Percentiles rank a stretch among this genome's conserved stretches.
Conservation (phyloP, 1,140 invertebrate species). For the Lepidostoma basale region DNA sequence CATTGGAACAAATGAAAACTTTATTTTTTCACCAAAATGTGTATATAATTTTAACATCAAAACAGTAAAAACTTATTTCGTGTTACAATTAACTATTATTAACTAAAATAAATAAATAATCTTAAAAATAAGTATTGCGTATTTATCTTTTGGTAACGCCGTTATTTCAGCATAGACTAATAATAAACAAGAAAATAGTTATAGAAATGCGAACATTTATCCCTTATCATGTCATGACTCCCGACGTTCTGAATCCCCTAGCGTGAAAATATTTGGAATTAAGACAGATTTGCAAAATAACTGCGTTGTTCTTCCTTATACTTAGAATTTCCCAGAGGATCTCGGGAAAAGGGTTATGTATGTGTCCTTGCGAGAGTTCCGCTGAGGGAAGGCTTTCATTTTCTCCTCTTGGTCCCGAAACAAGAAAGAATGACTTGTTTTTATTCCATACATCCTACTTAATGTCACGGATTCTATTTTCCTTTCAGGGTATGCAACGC, state of each 20-base stretch:
- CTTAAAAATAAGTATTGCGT: too few species aligned
- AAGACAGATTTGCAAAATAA: slow-evolving; percentile 6
- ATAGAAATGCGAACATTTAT: too few species aligned
- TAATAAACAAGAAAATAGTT: too few species aligned
- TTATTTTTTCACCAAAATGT: too few species aligned
- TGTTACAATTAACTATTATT: too few species aligned
- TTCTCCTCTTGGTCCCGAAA: slow-evolving; percentile 29
- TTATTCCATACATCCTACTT: slow-evolving; percentile 26
- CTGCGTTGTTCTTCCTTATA: background rate
- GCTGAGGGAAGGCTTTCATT: slow-evolving; percentile 35
- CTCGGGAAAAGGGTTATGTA: slow-evolving; percentile 8
- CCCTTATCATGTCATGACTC: too few species aligned
- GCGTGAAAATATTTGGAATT: background rate
- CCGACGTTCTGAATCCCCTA: background rate
- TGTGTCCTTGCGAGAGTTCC: slow-evolving; percentile 10
- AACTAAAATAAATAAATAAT: too few species aligned
- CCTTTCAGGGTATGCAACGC: background rate
- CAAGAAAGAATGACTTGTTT: slow-evolving; percentile 28
- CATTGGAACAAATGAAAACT: too few species aligned
- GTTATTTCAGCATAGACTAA: too few species aligned
- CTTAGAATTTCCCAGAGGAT: slow-evolving; percentile 3
- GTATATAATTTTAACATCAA: too few species aligned
- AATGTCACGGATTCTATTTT: background rate
- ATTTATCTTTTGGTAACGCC: too few species aligned
- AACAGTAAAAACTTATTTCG: too few species aligned